Base-by-base conservation (phyloP, 2,888 invertebrate species). In the Herminia tarsipennalis region DNA sequence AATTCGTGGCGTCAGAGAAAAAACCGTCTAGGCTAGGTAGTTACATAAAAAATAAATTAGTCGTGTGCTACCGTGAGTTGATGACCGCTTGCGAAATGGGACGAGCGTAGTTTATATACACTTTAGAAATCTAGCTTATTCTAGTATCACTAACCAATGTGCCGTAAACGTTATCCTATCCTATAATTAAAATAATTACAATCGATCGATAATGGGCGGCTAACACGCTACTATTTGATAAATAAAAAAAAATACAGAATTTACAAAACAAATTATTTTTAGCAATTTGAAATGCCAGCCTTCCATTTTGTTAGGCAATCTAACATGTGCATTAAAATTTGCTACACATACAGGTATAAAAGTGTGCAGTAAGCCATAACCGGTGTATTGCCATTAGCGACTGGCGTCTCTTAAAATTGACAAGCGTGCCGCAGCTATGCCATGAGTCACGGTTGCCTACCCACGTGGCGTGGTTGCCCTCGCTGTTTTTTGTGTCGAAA, bases 401-500 rank as follows among this genome's bases (percentile, higher is more conserved):
- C 43, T 48, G 40, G 40, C 50, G 41, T 25, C 53, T 33, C 18
- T 41, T 54, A 54, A 62, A 57, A 58, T 51, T 48, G 63, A 66
- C 54, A 54, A 66, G 55, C 66, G 43, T 49, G 48, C 58, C 47
- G 29, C 37, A 47, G 41, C 51, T 58, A 51, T 47, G 51, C 42
- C 41, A 54, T 82, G 81, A 81, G 76, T 82, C 81, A 82, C 68
- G 62, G 54, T 65, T 62, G 62, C 68, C 76, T 71, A 56, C 75
- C 75, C 77, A 79, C 76, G 71, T 75, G 70, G 66, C 41, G 48
- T 43, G 58, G 48, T 58, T 64, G 72, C 66, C 70, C 67, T 70
- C 69, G 63, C 45, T 61, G 63, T 56, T 64, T 61, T 63, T 58
- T 59, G 55, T 50, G 45, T 52, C 52, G 48, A 60, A 59, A 55